Evolutionary conservation across 1,140 invertebrate species (phyloP), one percentile per base, ranked within the genome.

Genomic region (Pseudomyrmex pallidus): DNA sequence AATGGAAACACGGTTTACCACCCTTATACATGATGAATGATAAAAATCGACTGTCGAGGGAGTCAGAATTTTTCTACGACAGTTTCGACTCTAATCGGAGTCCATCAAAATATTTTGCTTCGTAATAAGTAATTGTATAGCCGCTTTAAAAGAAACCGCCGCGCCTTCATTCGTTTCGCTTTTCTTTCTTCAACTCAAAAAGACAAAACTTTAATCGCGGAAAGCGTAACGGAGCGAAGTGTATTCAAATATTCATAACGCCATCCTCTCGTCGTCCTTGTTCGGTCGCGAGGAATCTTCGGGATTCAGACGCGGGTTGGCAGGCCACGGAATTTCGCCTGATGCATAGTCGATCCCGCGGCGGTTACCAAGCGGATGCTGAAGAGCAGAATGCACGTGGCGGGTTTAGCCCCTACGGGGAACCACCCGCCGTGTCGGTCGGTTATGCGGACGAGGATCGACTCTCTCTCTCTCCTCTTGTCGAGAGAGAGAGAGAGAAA

Each of bases 321-420:
- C 15, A 64, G 44, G 57, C 74, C 62, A 2, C 56, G 67, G 85
- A 73, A 87, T 90, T 90, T 90, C 82, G 77, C 64, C 85, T 90
- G 90, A 91, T 91, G 90, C 91, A 91, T 90, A 91, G 90, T 91
- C 89, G 90, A 91, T 91, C 90, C 68, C 73, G 78, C 64, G 78
- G 67, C 67, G 76, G 80, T 87, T 74, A 50, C 52, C 56, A 56
- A 63, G 72, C 76, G 85, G 85, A 88, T 74, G 85, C 17, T 82
- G 85, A 82, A 73, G 56, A 85, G 74, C 59, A 85, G 54, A 66
- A 85, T 74, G 77, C 73, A 57, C 25, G 85, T 54, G 67, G 82
- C 12, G 61, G 52, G 35, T 74, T 72, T 64, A 17, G 25, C 25
- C 62, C 76, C 82, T 61, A 35, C 63, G 52, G 74, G 85, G 70